Evolutionary conservation across 1,140 invertebrate genomes (phyloP).

Genomic region (Temnothorax nylanderi): DNA sequence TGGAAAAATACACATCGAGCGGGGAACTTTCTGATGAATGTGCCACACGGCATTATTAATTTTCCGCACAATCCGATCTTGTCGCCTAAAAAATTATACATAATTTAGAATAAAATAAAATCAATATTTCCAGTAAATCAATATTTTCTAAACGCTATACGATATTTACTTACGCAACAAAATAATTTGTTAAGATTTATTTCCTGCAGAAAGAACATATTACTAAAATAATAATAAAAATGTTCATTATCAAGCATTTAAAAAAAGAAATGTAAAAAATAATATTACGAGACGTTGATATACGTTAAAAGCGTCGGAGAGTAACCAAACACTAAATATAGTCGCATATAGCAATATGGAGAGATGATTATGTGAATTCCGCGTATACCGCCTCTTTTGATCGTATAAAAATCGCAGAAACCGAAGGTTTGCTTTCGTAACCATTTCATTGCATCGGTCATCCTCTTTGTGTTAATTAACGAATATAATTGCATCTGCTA

Average conservation of each 20-base stretch:
- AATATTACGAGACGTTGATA: not conserved
- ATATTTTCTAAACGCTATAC: too few relatives aligned
- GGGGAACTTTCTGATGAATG: not conserved
- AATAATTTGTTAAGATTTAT: not conserved
- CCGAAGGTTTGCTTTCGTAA: not conserved
- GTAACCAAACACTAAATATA: not conserved
- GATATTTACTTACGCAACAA: not conserved
- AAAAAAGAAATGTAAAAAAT: not conserved
- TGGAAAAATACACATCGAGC: not conserved
- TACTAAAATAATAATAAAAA: not conserved
- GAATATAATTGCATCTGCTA: conserved; percentile 17
- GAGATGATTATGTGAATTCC: conserved; percentile 4
- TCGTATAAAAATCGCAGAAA: not conserved
- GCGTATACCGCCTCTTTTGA: not conserved
- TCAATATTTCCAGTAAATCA: not conserved
- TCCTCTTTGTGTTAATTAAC: conserved; percentile 15
- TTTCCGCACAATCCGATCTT: not conserved
- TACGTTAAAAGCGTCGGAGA: not conserved
- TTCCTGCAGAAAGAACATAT: not conserved
- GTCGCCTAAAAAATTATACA: conserved; percentile 5
- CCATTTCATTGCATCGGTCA: not conserved
- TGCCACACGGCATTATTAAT: not conserved
- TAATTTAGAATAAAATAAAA: conserved; percentile 19
- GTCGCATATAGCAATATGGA: not conserved
- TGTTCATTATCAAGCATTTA: not conserved